Base-by-base conservation (phyloP, 2,888 invertebrate genomes). In the Schrankia costaestrigalis region DNA sequence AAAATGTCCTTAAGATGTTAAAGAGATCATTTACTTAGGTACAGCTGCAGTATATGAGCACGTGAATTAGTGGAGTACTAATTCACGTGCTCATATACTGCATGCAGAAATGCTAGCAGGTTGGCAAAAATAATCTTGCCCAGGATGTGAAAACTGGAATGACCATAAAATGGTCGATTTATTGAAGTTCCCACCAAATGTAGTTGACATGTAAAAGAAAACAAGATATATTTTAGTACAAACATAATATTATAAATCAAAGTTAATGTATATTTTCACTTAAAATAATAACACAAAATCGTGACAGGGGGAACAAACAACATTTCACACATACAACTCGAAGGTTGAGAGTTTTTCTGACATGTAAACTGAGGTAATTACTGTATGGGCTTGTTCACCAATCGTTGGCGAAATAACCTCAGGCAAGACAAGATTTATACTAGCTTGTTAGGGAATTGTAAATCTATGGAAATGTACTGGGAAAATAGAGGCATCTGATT, bases 311-410 rank as follows among this genome's bases (percentile, higher is more conserved):
- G 29, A 27, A 9, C 18, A 23, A 32, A 14, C 2, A 9, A 24
- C 27, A 31, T 36, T 39, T 38, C 34, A 31, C 28, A 29, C 31
- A 38, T 27, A 19, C 24, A 31, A 23, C 25, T 31, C 35, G 41
- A 46, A 15, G 11, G 12, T 32, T 39, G 26, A 33, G 38, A 48
- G 48, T 51, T 40, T 41, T 39, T 39, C 43, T 54, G 56, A 54
- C 43, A 42, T 38, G 39, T 36, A 43, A 46, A 56, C 35, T 40
- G 36, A 33, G 31, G 40, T 54, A 48, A 56, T 56, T 56, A 43
- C 36, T 33, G 40, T 35, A 36, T 41, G 38, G 29, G 30, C 26
- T 29, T 43, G 35, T 45, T 41, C 35, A 40, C 52, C 35, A 38
- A 44, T 41, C 52, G 45, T 23, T n/a, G 9, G n/a, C 11, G 17